Base-by-base conservation (phyloP, 2,113 vertebrate genomes). In the Aspidoscelis tigris region DNA sequence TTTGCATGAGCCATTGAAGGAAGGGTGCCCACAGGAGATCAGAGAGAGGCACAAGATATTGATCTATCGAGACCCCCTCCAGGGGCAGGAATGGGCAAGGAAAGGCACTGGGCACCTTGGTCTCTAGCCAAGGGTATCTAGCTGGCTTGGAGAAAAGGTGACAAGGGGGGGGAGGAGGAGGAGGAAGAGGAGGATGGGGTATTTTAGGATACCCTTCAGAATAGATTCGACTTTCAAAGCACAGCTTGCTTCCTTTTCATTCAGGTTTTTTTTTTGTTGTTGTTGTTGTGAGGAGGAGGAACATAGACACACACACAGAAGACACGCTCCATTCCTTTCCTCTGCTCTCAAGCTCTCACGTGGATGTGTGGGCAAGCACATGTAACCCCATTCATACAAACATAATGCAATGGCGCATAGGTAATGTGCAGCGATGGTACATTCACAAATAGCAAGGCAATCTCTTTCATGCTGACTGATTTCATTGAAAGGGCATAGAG, bases 351-450 rank as follows among this genome's bases (percentile, higher is more conserved):
- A 93, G 93, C 86, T 33, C 96, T 96, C 96, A 96, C 93, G 94
- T 96, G 96, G 93, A 94, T 91, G 92, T 93, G 93, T 95, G 95
- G 96, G 91, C 94, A 96, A 94, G 92, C 94, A 94, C 93, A 94
- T 95, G 93, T 94, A 93, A 90, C 93, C 95, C 93, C 96, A 97
- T 97, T 97, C 96, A 97, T 95, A 93, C 94, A 95, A 94, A 94
- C 92, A 92, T 94, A 92, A 93, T 92, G 94, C 94, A 89, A 84
- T 0, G 64, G 93, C 82, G 89, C 95, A 90, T 95, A 80, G 91
- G 96, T 95, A 94, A 95, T 94, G 89, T 83, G 93, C 90, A 77
- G 91, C 92, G 90, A 94, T 84, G 81, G 93, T 88, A 92, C 95
- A 96, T 95, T 96, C 95, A 96, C 89, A 96, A 94, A 90, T 88